Base-by-base conservation (phyloP, 2,113 vertebrate genomes). In the Loxodonta africana region DNA sequence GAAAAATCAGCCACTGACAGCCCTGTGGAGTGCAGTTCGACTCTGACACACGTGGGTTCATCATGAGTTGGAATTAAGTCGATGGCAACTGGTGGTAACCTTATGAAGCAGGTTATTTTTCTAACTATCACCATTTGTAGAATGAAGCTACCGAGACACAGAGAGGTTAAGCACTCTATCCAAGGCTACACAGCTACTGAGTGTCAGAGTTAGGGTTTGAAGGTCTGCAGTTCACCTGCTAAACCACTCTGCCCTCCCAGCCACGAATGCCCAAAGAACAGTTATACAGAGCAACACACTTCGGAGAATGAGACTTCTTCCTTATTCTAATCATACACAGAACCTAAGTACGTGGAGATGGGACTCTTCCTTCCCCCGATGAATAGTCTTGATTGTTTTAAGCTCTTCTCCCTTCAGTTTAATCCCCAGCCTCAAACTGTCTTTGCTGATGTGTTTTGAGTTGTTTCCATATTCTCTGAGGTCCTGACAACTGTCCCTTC, bases 361-460 rank as follows among this genome's bases (percentile, higher is more conserved):
- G 41, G 33, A 18, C 4, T 6, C 1, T 18, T 51, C 37, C 12
- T 15, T 73, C 28, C 20, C 20, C 11, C 2, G 1, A 41, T 60
- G 53, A 51, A 30, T 21, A 71, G 30, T 51, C 30, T 67, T 33
- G 5, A 6, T 71, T 67, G 15, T 60, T 88, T 63, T 25, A 78
- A 69, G 9, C 18, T 53, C 44, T 92, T 91, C 25, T 37, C 51
- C 18, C 51, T 57, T 6, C 5, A 9, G 53, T 33, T 6, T 89
- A 8, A 26, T 25, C 28, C 30, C 48, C 37, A 41, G 21, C 10
- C 51, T 83, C 53, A 15, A 26, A 15, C 11, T 33, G 3, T 74
- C 15, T 88, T 44, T 89, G 73, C 46, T 6, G 92, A 41, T 63
- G 74, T 76, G 25, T 74, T 96, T 76, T 90, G 60, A 62, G 69